Conservation (phyloP, 2,113 vertebrate genomes). For the Cryptomyrus ogoouensis region DNA sequence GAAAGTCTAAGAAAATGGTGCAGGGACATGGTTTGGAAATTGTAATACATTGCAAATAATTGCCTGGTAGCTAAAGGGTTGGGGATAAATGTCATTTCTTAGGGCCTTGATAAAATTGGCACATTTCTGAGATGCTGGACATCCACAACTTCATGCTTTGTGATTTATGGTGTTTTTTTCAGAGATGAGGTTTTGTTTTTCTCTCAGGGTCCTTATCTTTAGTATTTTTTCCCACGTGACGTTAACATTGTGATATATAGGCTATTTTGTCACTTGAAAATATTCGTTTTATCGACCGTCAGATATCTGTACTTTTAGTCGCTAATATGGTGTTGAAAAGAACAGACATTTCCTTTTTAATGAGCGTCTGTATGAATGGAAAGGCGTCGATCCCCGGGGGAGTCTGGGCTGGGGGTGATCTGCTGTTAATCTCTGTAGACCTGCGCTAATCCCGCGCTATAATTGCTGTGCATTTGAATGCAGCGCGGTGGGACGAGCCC, state of each 20-base stretch:
- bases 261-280: neutral
- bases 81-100: conserved; percentile 8
- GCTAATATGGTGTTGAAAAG: neutral
- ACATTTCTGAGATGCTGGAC: neutral
- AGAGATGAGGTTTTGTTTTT: neutral
- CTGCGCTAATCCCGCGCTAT: neutral
- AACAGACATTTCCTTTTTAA: neutral
- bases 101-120: conserved; percentile 1
- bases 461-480: neutral
- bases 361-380: neutral
- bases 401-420: neutral
- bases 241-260: neutral
- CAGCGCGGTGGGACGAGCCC: neutral
- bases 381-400: neutral
- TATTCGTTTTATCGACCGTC: neutral
- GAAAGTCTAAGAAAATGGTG: neutral
- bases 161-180: conserved; percentile 1
- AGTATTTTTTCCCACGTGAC: neutral
- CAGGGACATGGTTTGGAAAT: neutral
- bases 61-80: neutral
- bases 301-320: neutral
- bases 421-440: neutral
- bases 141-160: neutral
- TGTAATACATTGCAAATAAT: neutral
- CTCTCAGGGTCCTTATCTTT: neutral